Conservation (phyloP, 2,797 vertebrate species). For the Hoplostethus mediterraneus region DNA sequence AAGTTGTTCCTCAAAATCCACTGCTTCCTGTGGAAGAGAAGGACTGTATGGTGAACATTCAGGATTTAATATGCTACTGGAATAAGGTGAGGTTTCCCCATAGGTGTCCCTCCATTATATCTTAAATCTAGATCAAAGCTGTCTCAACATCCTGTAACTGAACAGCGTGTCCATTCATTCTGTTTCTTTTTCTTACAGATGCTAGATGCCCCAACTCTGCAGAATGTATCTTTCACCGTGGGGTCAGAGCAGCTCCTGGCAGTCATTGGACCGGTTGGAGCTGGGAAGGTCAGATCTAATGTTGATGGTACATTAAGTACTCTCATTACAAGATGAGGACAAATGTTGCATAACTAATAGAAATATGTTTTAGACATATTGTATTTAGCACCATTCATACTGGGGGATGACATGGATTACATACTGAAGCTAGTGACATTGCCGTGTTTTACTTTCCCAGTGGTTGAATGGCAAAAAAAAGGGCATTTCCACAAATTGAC, state of each 20-base stretch:
- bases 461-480: no score
- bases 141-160: neutral
- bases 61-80: constrained; percentile 92
- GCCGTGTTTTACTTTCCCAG: neutral
- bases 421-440: no score
- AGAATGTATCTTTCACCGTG: constrained; percentile 88
- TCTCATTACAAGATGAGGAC: no score
- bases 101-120: neutral
- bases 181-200: constrained; percentile 67
- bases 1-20: constrained; percentile 79
- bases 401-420: no score
- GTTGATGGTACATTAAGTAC: constrained; percentile 3
- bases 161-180: neutral
- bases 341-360: no score
- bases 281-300: constrained; percentile 85
- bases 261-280: constrained; percentile 94
- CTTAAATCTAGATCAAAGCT: neutral
- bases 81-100: constrained; percentile 86
- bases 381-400: no score
- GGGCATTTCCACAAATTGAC: no score
- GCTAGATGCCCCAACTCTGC: constrained; percentile 88
- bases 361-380: no score
- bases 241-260: constrained; percentile 89
- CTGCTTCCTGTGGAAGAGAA: constrained; percentile 73
- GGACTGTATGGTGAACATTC: constrained; percentile 84